Conservation (phyloP, 1,140 invertebrate species). For the Probaryconus sp. region DNA sequence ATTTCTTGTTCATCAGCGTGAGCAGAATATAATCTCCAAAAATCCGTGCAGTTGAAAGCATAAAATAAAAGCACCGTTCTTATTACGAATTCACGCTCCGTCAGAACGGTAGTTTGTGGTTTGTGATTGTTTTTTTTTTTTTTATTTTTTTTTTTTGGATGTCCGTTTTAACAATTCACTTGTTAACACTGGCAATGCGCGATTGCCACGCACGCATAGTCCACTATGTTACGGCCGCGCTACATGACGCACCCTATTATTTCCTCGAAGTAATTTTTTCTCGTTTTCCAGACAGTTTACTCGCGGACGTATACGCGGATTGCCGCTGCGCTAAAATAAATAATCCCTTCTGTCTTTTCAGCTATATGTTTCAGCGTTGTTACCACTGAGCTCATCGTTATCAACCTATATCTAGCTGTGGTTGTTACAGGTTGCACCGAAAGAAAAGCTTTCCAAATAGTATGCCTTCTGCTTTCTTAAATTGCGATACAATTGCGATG, state of each 20-base stretch:
- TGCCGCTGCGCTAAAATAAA: conserved; percentile 72
- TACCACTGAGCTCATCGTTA: conserved; percentile 6
- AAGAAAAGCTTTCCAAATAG: neutral
- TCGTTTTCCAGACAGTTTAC: conserved; percentile 75
- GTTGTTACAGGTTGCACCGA: conserved; percentile 19
- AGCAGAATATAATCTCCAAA: conserved; percentile 18
- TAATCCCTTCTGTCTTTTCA: conserved; percentile 69
- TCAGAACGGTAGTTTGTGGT: neutral
- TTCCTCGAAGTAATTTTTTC: conserved; percentile 73
- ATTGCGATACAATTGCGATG: no score
- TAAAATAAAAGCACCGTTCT: conserved; percentile 26
- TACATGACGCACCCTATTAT: conserved; percentile 64
- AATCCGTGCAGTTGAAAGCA: conserved; percentile 15
- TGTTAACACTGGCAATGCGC: conserved; percentile 38
- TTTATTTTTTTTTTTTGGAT: conserved; percentile 48
- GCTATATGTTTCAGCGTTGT: conserved; percentile 55
- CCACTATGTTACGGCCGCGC: neutral
- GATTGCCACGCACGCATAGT: conserved; percentile 19
- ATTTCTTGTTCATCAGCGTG: conserved; percentile 14
- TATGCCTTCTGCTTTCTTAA: no score
- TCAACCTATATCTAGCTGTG: conserved; percentile 4
- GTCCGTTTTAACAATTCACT: conserved; percentile 52
- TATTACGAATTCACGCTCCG: conserved; percentile 46
- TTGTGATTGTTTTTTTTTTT: no score
- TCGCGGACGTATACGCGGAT: conserved; percentile 67